These are phyloP conservation scores for Genyomyrus donnyi DNA, from an alignment of 2,113 vertebrate genomes.

Conservation along the genomic window DNA sequence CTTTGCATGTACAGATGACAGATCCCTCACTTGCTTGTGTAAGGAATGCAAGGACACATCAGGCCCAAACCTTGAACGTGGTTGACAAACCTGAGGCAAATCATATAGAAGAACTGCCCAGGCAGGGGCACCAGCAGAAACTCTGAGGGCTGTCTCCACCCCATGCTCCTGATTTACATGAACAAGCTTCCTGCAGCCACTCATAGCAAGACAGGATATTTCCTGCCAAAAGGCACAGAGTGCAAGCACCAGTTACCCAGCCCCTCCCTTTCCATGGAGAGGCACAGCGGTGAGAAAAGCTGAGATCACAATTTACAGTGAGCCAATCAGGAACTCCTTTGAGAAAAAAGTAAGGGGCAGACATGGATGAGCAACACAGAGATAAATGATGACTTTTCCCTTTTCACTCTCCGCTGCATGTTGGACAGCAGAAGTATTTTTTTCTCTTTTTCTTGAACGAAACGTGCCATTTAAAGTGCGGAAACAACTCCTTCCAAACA, in stretches of 20 bases:
- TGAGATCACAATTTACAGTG: constrained; percentile 1
- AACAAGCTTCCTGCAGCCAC: background rate
- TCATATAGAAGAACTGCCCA: background rate
- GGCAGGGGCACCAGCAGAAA: background rate
- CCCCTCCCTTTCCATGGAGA: background rate
- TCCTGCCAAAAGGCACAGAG: background rate
- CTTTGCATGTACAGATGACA: constrained; percentile 12
- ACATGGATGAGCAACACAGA: constrained; percentile 45
- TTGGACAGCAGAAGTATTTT: constrained; percentile 40
- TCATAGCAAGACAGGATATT: constrained; percentile 32
- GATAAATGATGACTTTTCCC: constrained; percentile 29
- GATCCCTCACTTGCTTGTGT: constrained; percentile 29
- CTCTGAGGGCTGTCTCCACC: background rate
- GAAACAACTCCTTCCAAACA: constrained; percentile 60
- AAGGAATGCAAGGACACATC: constrained; percentile 34
- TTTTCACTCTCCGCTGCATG: constrained; percentile 46
- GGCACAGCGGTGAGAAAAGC: constrained; percentile 21
- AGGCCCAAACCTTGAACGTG: constrained; percentile 22
- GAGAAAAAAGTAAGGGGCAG: constrained; percentile 38
- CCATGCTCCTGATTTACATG: background rate
- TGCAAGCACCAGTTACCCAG: background rate
- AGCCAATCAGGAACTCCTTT: constrained; percentile 40
- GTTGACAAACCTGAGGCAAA: constrained; percentile 24
- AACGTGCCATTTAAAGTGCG: constrained; percentile 38
- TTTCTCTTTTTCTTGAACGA: constrained; percentile 27